Evolutionary conservation across 2,888 invertebrate species (phyloP).

Genomic region (Augochlorella aurata): DNA sequence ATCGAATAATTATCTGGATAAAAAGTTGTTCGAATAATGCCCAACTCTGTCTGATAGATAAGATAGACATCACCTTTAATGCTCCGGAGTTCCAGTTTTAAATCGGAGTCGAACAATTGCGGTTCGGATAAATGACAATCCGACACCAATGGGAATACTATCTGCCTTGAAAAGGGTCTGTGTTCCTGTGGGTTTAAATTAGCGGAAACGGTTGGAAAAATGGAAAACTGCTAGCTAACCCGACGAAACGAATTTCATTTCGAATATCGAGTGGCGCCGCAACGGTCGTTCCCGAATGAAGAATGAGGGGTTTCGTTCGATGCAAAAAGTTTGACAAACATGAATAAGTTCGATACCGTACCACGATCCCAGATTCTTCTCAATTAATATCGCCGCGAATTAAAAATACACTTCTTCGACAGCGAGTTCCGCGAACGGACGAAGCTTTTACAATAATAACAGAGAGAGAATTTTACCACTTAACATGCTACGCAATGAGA

Average conservation of each 20-base stretch:
- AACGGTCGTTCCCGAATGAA: background rate
- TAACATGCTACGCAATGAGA: background rate
- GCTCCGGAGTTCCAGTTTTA: background rate
- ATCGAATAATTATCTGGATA: too few relatives aligned
- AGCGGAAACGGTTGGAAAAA: background rate
- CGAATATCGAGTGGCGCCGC: background rate
- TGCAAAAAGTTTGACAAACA: background rate
- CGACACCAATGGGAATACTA: slow-evolving; percentile 21
- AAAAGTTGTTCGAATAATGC: too few relatives aligned
- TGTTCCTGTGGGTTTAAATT: background rate
- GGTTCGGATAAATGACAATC: background rate
- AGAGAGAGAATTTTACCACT: background rate
- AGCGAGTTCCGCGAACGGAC: background rate
- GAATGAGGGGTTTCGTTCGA: background rate
- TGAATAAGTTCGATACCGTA: background rate
- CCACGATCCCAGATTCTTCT: background rate
- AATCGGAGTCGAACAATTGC: background rate
- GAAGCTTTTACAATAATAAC: background rate
- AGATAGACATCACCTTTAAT: background rate
- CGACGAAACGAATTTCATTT: background rate
- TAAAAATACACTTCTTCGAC: background rate
- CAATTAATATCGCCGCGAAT: background rate
- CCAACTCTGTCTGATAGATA: background rate
- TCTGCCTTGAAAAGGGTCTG: slow-evolving; percentile 22
- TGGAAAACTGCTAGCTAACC: background rate